A percentile compares a stretch with the other conserved stretches of the same genome.
These are phyloP conservation scores for Macrobrachium nipponense DNA, from an alignment of 1,140 invertebrate genomes.

Conservation along the genomic window DNA sequence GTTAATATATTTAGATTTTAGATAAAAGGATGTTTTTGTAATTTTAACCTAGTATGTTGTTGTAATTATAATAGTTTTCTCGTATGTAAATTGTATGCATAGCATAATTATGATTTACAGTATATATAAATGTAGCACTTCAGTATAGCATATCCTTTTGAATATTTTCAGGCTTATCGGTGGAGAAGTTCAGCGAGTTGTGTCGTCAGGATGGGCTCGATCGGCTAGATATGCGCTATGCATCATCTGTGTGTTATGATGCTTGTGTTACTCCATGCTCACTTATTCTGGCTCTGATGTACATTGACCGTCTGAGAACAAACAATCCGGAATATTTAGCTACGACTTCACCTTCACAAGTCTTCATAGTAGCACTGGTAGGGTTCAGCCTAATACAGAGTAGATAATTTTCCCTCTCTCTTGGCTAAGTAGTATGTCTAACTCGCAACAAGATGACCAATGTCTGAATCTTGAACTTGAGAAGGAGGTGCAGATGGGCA, in stretches of 20 bases:
- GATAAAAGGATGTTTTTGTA: no score
- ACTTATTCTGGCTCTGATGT: slow-evolving; percentile 84
- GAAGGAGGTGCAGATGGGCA: no score
- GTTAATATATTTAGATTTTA: no score
- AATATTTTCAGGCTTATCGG: slow-evolving; percentile 79
- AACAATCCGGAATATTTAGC: slow-evolving; percentile 86
- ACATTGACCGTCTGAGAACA: slow-evolving; percentile 84
- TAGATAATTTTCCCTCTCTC: neutral
- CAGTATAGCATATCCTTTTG: slow-evolving; percentile 56
- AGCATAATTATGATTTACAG: no score
- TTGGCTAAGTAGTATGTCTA: no score
- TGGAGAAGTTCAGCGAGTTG: slow-evolving; percentile 82
- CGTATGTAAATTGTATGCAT: no score
- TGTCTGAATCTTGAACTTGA: no score
- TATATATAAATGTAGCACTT: neutral
- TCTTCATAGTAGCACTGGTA: slow-evolving; percentile 94
- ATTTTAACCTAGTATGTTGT: no score
- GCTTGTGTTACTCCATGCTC: slow-evolving; percentile 89
- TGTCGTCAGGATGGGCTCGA: slow-evolving; percentile 80
- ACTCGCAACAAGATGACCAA: no score
- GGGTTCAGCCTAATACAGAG: slow-evolving; percentile 33
- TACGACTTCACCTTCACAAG: slow-evolving; percentile 84
- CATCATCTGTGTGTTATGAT: slow-evolving; percentile 80
- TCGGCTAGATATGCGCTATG: slow-evolving; percentile 82
- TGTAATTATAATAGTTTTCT: no score